Evolutionary conservation across 2,113 vertebrate genomes (phyloP).

Genomic region (Rhinolophus sinicus): DNA sequence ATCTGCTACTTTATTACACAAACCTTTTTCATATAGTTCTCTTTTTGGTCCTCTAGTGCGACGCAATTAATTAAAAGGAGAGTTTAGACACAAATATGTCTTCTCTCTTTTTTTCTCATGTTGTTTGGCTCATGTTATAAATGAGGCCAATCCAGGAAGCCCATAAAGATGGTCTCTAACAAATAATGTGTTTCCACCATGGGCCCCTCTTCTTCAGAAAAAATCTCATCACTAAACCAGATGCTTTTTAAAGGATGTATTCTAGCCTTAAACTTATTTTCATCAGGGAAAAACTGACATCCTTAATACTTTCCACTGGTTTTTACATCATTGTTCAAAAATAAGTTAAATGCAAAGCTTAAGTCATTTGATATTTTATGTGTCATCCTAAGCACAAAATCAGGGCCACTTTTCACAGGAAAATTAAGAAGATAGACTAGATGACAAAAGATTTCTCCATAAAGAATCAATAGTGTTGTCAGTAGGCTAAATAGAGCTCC

Average conservation of each 20-base stretch:
- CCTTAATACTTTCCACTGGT: neutral
- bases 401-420: neutral
- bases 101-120: neutral
- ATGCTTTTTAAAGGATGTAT: neutral
- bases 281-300: neutral
- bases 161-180: neutral
- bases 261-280: neutral
- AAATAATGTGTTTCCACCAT: neutral
- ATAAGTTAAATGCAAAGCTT: neutral
- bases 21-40: neutral
- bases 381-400: neutral
- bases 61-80: neutral
- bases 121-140: neutral
- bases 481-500: neutral
- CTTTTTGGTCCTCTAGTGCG: neutral
- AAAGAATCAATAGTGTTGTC: neutral
- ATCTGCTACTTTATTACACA: neutral
- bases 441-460: neutral
- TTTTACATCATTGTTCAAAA: neutral
- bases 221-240: neutral
- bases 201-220: neutral
- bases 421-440: constrained; percentile 5
- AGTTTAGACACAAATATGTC: neutral
- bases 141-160: neutral
- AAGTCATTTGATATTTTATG: neutral